A percentile compares a stretch with the other conserved stretches of the same genome.
These are phyloP conservation scores for Kuschelorhynchus macadamiae DNA, from an alignment of 2,888 invertebrate species.

Conservation along the genomic window DNA sequence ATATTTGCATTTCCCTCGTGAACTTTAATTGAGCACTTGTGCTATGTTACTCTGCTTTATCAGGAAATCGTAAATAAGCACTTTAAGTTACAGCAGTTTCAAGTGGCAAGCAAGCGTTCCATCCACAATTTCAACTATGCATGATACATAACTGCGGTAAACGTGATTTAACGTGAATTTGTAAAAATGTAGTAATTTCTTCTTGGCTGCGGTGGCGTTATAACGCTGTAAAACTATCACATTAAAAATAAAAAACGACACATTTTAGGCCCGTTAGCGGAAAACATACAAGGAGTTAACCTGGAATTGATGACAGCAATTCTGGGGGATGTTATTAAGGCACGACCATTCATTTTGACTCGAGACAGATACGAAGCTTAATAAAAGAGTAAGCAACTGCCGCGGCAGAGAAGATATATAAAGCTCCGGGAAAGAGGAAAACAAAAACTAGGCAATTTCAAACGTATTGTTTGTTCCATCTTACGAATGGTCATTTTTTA, in stretches of 20 bases:
- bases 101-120: constrained; percentile 13
- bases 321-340: constrained; percentile 65
- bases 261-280: constrained; percentile 51
- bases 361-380: constrained; percentile 65
- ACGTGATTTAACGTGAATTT: constrained; percentile 39
- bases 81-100: constrained; percentile 14
- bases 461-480: constrained; percentile 50
- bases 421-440: constrained; percentile 47
- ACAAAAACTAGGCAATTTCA: constrained; percentile 51
- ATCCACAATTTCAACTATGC: constrained; percentile 29
- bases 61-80: constrained; percentile 16
- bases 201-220: constrained; percentile 30
- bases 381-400: constrained; percentile 65
- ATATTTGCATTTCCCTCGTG: too few relatives aligned
- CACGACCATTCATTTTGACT: constrained; percentile 62
- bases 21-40: too few relatives aligned
- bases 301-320: constrained; percentile 56
- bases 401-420: constrained; percentile 52
- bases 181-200: constrained; percentile 34
- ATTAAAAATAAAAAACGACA: constrained; percentile 52
- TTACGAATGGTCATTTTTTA: constrained; percentile 50
- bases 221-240: constrained; percentile 48
- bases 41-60: constrained; percentile 10
- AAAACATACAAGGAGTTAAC: constrained; percentile 52
- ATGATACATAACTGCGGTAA: constrained; percentile 34